Evolutionary conservation across 2,113 vertebrate genomes (phyloP).

Genomic region (Takifugu bimaculatus): DNA sequence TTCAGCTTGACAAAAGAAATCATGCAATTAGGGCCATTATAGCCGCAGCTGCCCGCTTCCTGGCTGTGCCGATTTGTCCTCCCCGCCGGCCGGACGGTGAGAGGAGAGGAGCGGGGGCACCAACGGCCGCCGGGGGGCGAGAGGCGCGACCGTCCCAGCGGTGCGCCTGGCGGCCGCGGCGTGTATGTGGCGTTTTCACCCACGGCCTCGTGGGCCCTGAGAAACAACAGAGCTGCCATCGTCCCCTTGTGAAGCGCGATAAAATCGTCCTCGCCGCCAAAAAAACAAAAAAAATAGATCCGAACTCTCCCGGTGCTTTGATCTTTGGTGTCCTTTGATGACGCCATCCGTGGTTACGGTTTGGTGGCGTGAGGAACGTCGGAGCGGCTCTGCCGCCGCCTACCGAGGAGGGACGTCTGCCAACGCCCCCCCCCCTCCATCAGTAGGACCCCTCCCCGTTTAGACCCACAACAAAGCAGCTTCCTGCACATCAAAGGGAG

Average conservation of each 20-base stretch:
- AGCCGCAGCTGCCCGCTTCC: constrained; percentile 91
- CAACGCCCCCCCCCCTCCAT: too few species aligned
- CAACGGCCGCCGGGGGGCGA: constrained; percentile 32
- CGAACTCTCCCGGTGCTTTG: too few species aligned
- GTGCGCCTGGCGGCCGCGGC: constrained; percentile 41
- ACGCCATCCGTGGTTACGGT: too few species aligned
- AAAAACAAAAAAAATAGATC: too few species aligned
- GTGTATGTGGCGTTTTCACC: constrained; percentile 42
- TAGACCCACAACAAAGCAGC: too few species aligned
- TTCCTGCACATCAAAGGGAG: too few species aligned
- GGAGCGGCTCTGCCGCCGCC: too few species aligned
- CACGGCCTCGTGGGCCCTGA: constrained; percentile 57
- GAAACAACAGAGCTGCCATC: constrained; percentile 70
- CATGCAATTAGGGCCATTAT: constrained; percentile 95
- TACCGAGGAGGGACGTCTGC: too few species aligned
- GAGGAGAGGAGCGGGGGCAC: constrained; percentile 35
- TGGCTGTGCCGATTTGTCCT: constrained; percentile 65
- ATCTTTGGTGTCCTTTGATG: too few species aligned
- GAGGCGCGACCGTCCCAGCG: constrained; percentile 46
- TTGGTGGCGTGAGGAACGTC: too few species aligned
- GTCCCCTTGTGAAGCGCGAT: constrained; percentile 59
- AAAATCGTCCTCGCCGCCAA: constrained; percentile 56
- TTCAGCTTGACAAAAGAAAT: constrained; percentile 88
- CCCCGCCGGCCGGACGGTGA: constrained; percentile 40
- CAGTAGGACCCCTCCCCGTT: too few species aligned